phyloP scores from a whole-genome alignment of 2,113 vertebrate genomes.

The Sorex araneus region DNA sequence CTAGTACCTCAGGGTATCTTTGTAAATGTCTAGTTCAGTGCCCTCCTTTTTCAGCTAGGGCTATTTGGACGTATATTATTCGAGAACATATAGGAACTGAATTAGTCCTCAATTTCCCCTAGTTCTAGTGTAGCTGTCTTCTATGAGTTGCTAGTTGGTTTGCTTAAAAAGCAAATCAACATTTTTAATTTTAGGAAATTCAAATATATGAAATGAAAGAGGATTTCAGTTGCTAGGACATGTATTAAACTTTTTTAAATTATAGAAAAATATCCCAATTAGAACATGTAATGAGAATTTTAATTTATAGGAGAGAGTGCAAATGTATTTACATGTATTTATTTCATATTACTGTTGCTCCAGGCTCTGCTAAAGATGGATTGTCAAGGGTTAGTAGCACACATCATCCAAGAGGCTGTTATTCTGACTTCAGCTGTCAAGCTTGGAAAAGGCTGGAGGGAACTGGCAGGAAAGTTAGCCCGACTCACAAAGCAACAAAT shows the following conservation, averaged over 20 bases:
- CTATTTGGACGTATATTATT: constrained; percentile 7
- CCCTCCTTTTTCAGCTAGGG: constrained; percentile 27
- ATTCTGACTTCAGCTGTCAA: constrained; percentile 97
- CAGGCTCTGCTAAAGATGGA: constrained; percentile 97
- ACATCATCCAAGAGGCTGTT: constrained; percentile 94
- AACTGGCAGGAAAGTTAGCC: constrained; percentile 93
- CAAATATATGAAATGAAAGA: neutral
- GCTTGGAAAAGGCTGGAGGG: constrained; percentile 94
- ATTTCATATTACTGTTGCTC: constrained; percentile 67
- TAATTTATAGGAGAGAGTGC: constrained; percentile 30
- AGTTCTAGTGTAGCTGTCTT: neutral
- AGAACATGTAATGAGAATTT: constrained; percentile 15
- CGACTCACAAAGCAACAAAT: constrained; percentile 94
- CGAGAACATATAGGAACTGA: neutral
- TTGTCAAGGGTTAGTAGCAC: constrained; percentile 92
- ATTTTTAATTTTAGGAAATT: constrained; percentile 57
- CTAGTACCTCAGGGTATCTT: neutral
- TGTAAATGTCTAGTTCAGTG: constrained; percentile 13
- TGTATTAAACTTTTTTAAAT: constrained; percentile 5
- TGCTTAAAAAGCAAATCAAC: constrained; percentile 48
- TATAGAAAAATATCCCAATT: constrained; percentile 36
- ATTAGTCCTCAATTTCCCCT: neutral
- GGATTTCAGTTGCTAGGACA: constrained; percentile 21
- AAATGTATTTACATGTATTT: constrained; percentile 71
- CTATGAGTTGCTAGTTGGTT: constrained; percentile 43